These are phyloP conservation scores for Schizotus pectinicornis DNA, from an alignment of 2,888 invertebrate genomes.

Conservation along the genomic window DNA sequence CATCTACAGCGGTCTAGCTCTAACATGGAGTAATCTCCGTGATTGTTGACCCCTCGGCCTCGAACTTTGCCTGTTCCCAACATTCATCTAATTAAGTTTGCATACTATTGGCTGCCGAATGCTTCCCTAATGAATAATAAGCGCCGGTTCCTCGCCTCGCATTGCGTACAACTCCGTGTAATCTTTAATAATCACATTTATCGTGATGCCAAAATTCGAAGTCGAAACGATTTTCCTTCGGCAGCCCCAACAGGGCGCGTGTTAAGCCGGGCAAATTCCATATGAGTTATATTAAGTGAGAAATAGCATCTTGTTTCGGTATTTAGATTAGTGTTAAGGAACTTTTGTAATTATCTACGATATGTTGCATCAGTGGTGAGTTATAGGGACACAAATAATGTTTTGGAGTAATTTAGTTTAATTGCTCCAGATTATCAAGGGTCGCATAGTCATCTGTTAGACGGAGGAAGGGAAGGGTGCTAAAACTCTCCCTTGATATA, in stretches of 20 bases:
- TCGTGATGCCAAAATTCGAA: neutral
- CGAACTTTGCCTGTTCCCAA: constrained; percentile 29
- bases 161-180: constrained; percentile 10
- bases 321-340: constrained; percentile 35
- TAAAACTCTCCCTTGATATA: too few species aligned
- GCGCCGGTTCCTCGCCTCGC: neutral
- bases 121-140: constrained; percentile 34
- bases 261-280: constrained; percentile 13
- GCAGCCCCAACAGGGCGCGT: neutral
- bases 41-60: constrained; percentile 32
- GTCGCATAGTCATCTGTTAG: constrained; percentile 36
- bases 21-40: constrained; percentile 31
- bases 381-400: constrained; percentile 46
- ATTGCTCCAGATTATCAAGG: constrained; percentile 45
- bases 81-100: constrained; percentile 36
- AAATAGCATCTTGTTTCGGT: constrained; percentile 28
- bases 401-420: constrained; percentile 47
- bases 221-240: constrained; percentile 1
- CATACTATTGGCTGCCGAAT: constrained; percentile 35
- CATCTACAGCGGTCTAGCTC: constrained; percentile 29
- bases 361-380: constrained; percentile 40
- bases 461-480: neutral
- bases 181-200: constrained; percentile 18
- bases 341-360: constrained; percentile 45
- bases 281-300: constrained; percentile 8